phyloP scores from a whole-genome alignment of 1,140 invertebrate genomes.

The Drosophila littoralis region DNA sequence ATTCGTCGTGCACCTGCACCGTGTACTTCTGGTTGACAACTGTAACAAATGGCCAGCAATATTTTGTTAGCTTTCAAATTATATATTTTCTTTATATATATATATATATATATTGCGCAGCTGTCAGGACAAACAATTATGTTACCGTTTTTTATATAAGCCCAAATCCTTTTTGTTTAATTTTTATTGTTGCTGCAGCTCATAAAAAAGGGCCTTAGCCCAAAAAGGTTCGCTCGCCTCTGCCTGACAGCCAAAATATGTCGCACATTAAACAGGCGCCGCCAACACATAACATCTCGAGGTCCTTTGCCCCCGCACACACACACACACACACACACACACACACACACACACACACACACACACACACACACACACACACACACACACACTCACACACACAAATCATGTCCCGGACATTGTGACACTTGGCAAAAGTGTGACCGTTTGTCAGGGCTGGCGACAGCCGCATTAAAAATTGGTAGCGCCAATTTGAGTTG shows the following conservation, averaged over 20 bases:
- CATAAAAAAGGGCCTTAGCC: slow-evolving; percentile 44
- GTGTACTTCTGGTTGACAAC: slow-evolving; percentile 94
- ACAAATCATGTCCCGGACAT: slow-evolving; percentile 55
- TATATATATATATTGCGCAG: slow-evolving; percentile 42
- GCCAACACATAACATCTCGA: slow-evolving; percentile 21
- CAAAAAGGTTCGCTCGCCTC: slow-evolving; percentile 24
- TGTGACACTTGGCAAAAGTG: slow-evolving; percentile 76
- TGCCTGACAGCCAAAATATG: slow-evolving; percentile 66
- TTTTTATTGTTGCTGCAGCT: slow-evolving; percentile 48
- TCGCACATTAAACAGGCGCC: slow-evolving; percentile 52
- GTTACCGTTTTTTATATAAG: slow-evolving; percentile 61
- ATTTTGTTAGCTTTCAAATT: background rate
- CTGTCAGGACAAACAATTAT: slow-evolving; percentile 50
- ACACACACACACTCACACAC: slow-evolving; percentile 4
- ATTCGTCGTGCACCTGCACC: slow-evolving; percentile 94
- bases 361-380: slow-evolving; percentile 22
- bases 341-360: slow-evolving; percentile 8
- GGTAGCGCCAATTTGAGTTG: slow-evolving; percentile 73
- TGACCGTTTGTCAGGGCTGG: slow-evolving; percentile 69
- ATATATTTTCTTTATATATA: background rate
- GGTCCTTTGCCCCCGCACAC: slow-evolving; percentile 12
- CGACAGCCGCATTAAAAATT: slow-evolving; percentile 49
- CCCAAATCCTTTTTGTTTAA: slow-evolving; percentile 41
- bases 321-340: slow-evolving; percentile 30
- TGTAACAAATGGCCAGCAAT: slow-evolving; percentile 83